Base-by-base conservation (phyloP, 2,888 invertebrate species). In the Patella depressa region DNA sequence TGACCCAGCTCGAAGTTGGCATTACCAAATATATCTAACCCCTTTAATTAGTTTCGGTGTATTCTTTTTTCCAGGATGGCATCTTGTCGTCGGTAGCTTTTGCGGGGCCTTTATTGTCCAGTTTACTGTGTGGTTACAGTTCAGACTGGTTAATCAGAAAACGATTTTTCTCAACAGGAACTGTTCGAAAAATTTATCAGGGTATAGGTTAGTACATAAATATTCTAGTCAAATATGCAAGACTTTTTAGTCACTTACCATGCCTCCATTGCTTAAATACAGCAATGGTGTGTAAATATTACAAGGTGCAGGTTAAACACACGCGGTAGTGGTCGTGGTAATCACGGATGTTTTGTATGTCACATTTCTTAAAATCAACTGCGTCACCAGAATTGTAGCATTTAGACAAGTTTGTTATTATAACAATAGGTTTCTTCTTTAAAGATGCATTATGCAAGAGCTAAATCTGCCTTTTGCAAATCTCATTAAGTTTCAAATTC, bases 171-270 rank as follows among this genome's bases (percentile, higher is more conserved):
- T 78, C 79, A 2, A 73, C 73, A 14, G 72, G 76, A 29, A 76
- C 71, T 11, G 80, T 79, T 1, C 78, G 86, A 59, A 86, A 82
- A 72, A 12, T 82, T 5, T 82, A 82, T 45, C 85, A 84, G 53
- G 54, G 69, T 54, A 71, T 82, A 29, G 84, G 84, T 83, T 79
- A 71, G 73, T 73, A 7, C 65, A 15, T n/a, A 11, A 1, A 19
- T 65, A 65, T 65, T 45, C 45, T 45, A 45, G 45, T 9, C 45
- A 45, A 45, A 45, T 45, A 45, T 45, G 45, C 9, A 45, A 45
- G 45, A 45, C 7, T 17, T 11, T 59, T 55, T 74, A 19, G 9
- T n/a, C 29, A 19, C 15, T 76, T 59, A 2, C 2, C n/a, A 24
- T 9, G 15, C 15, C 15, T 9, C n/a, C 29, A 14, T 24, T 11